Evolutionary conservation across 2,797 vertebrate species (phyloP), one percentile per base, ranked within the genome.

Genomic region (Acrossocheilus wenchowensis): DNA sequence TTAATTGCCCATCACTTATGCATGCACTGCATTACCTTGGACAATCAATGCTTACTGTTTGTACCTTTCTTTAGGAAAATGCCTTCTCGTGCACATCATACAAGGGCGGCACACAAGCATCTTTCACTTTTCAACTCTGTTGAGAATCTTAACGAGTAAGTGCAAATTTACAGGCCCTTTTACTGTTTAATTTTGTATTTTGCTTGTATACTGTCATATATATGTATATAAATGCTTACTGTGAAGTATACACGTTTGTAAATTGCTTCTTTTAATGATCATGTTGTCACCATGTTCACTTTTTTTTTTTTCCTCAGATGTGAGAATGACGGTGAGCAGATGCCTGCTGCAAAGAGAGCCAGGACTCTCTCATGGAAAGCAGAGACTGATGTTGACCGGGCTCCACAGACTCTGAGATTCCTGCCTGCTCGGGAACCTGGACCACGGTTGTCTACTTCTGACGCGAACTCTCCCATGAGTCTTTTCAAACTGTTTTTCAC

Each of bases 401-500:
- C 3, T 36, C 34, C 85, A 57, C 2, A 30, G 34, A 17, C 57
- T 6, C 68, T 87, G 41, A 26, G 36, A 3, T 87, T 89, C 36
- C 48, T 54, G 11, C 83, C 86, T 78, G 48, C 66, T 4, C 30
- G 64, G 48, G 36, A 62, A n/a, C 72, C 45, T 19, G 82, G 88
- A 17, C 71, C 71, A 8, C 79, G 83, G 14, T 66, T 87, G 17
- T 66, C 11, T 2, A 0, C 34, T 41, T 5, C 8, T 12, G 57
- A 85, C 19, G 1, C 5, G 1, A 0, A 39, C 36, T 39, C 36
- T 39, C 36, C 36, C 36, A 39, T 39, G 36, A 39, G 36, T 39
- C 36, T 86, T 30, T 88, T 89, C 78, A 88, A 87, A 52, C 11
- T 80, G 6, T 89, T 86, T 78, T 86, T 88, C 68, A 43, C 41